Evolutionary conservation across 2,888 invertebrate species (phyloP).

Genomic region (Lamellibrachia columna): DNA sequence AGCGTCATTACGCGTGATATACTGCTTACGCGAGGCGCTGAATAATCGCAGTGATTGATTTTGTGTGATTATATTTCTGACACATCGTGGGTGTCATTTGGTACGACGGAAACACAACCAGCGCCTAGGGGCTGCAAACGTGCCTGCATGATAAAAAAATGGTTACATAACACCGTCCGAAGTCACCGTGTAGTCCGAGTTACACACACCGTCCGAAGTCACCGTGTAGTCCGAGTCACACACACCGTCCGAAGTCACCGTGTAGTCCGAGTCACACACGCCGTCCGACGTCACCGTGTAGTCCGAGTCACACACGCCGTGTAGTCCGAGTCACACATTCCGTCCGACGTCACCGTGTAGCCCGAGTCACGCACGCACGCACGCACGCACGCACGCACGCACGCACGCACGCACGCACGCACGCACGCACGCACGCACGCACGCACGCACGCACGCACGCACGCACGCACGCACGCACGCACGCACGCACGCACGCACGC

Average conservation of each 20-base stretch:
- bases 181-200: neutral
- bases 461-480: too few relatives aligned
- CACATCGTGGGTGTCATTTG: neutral
- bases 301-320: too few relatives aligned
- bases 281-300: too few relatives aligned
- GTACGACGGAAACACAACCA: neutral
- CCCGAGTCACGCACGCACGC: neutral
- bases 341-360: too few relatives aligned
- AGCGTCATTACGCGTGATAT: neutral
- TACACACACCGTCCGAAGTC: neutral
- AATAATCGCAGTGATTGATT: slow-evolving; percentile 8
- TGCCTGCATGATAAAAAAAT: neutral
- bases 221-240: neutral
- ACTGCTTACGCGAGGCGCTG: neutral
- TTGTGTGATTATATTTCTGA: neutral
- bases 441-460: too few relatives aligned
- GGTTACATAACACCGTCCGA: neutral
- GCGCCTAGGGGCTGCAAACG: neutral
- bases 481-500: too few relatives aligned
- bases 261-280: too few relatives aligned
- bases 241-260: too few relatives aligned
- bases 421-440: neutral
- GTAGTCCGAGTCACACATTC: too few relatives aligned
- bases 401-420: too few relatives aligned
- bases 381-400: too few relatives aligned